Evolutionary conservation across 2,888 invertebrate genomes (phyloP).

Genomic region (Pheosia gnoma): DNA sequence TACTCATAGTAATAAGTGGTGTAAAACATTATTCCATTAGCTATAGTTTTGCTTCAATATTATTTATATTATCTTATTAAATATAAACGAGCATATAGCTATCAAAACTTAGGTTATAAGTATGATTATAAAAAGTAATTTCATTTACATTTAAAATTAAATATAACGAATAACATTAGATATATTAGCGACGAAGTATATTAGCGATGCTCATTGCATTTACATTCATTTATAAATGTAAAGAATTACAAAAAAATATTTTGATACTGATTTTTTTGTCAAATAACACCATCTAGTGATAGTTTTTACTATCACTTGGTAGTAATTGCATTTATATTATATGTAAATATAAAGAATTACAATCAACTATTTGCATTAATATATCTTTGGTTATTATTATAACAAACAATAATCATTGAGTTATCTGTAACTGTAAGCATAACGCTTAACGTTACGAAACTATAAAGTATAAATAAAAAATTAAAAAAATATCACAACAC

Average conservation of each 20-base stretch:
- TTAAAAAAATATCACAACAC: slow-evolving; percentile 63
- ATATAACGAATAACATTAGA: neutral
- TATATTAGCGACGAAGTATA: neutral
- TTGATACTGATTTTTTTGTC: neutral
- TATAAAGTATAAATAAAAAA: slow-evolving; percentile 15
- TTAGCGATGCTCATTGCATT: slow-evolving; percentile 17
- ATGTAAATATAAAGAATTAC: slow-evolving; percentile 30
- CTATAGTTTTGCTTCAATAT: neutral
- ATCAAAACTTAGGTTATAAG: neutral
- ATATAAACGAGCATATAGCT: slow-evolving; percentile 5
- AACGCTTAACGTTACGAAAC: slow-evolving; percentile 27
- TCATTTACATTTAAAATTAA: slow-evolving; percentile 10
- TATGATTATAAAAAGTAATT: neutral
- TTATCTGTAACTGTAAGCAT: slow-evolving; percentile 24
- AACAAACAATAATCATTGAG: slow-evolving; percentile 4
- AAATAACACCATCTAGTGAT: neutral
- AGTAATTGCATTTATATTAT: slow-evolving; percentile 28
- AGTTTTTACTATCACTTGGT: too few relatives aligned
- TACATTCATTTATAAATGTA: slow-evolving; percentile 22
- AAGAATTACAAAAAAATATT: slow-evolving; percentile 16
- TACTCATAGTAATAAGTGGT: too few relatives aligned
- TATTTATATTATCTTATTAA: slow-evolving; percentile 4
- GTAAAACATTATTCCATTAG: neutral
- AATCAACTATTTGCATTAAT: slow-evolving; percentile 1
- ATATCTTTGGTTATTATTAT: slow-evolving; percentile 14